Percentiles rank a stretch among this genome's conserved stretches.
phyloP scores from a whole-genome alignment of 30 jellyfish, hydroid and myxozoan species.

The Cassiopea andromeda region DNA sequence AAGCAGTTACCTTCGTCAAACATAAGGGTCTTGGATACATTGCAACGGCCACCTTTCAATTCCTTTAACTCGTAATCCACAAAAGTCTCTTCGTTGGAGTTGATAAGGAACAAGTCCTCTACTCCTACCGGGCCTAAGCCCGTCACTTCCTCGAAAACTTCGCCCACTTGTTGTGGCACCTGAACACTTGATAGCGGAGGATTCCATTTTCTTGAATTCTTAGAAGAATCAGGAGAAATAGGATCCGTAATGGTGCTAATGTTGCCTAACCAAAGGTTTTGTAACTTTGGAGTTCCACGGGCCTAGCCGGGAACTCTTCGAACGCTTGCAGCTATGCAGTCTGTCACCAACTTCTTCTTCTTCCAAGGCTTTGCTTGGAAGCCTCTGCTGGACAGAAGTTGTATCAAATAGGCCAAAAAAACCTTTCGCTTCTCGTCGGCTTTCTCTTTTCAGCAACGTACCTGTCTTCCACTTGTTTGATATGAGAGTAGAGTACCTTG shows the following conservation, averaged over 20 bases:
- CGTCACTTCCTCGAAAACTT: neutral
- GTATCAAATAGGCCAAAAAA: neutral
- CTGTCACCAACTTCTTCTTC: slow-evolving; percentile 18
- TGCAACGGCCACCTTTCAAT: neutral
- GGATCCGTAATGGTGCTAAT: slow-evolving; percentile 70
- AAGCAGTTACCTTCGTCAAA: neutral
- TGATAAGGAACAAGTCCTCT: slow-evolving; percentile 11
- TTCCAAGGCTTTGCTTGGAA: slow-evolving; percentile 33
- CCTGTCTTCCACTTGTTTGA: neutral
- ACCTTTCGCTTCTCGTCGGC: neutral
- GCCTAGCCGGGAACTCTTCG: slow-evolving; percentile 79
- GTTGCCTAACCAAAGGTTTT: slow-evolving; percentile 3
- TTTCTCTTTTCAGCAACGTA: neutral
- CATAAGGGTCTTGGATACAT: neutral
- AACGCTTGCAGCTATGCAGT: neutral
- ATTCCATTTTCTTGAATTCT: slow-evolving; percentile 58
- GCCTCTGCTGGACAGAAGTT: neutral
- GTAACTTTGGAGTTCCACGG: slow-evolving; percentile 39
- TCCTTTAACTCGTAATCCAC: neutral
- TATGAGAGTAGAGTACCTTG: too few species aligned
- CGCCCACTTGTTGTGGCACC: neutral
- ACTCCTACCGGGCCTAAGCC: slow-evolving; percentile 16
- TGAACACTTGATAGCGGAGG: neutral
- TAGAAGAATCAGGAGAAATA: slow-evolving; percentile 46
- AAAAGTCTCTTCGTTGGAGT: neutral